Percentiles rank a stretch among this genome's conserved stretches.
Conservation (phyloP, 2,888 invertebrate genomes). For the Calliopum simillimum region DNA sequence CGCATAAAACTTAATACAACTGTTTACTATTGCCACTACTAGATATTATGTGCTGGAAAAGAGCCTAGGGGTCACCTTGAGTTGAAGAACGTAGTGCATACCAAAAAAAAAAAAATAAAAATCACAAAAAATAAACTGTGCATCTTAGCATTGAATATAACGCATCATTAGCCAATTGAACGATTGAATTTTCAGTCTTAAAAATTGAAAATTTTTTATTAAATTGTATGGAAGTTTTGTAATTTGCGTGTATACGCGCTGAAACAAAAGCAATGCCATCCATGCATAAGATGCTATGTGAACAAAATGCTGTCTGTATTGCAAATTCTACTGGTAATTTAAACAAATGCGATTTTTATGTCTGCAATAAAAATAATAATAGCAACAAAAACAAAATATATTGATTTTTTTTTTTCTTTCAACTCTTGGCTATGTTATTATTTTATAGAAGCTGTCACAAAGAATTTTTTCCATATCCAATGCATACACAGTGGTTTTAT, state of each 20-base stretch:
- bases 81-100: slow-evolving; percentile 17
- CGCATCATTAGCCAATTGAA: slow-evolving; percentile 18
- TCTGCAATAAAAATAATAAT: slow-evolving; percentile 8
- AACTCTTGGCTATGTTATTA: neutral
- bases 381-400: neutral
- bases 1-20: slow-evolving; percentile 24
- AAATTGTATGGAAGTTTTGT: slow-evolving; percentile 8
- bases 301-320: no score
- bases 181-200: slow-evolving; percentile 23
- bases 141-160: neutral
- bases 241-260: slow-evolving; percentile 15
- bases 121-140: neutral
- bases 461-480: neutral
- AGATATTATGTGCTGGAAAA: no score
- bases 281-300: no score
- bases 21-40: slow-evolving; percentile 2
- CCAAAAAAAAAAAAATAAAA: neutral
- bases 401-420: neutral
- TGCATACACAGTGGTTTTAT: no score
- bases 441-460: neutral
- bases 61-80: slow-evolving; percentile 14
- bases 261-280: neutral
- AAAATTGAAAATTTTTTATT: slow-evolving; percentile 21
- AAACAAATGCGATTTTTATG: slow-evolving; percentile 22
- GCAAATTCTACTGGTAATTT: slow-evolving; percentile 5